Evolutionary conservation across 1,140 invertebrate genomes (phyloP).

Genomic region (Druon quercuslanigerum): DNA sequence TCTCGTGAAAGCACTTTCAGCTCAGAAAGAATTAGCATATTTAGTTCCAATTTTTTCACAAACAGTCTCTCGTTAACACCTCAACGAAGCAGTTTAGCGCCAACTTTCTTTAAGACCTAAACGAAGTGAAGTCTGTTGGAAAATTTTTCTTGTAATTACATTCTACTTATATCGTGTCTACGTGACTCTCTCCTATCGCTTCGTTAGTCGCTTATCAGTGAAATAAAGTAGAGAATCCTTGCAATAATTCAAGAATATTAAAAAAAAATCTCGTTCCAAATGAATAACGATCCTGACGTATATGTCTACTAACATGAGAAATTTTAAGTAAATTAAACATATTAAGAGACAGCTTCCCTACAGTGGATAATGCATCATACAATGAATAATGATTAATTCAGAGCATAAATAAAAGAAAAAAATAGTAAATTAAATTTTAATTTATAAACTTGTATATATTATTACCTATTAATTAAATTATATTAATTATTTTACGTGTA

Average conservation of each 20-base stretch:
- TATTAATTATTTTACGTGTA: too few species aligned
- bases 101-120: constrained; percentile 14
- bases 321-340: constrained; percentile 60
- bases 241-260: neutral
- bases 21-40: neutral
- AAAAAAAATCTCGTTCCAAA: neutral
- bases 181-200: constrained; percentile 12
- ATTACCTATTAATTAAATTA: too few species aligned
- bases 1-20: constrained; percentile 24
- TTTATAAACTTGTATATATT: too few species aligned
- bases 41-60: constrained; percentile 15
- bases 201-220: constrained; percentile 42
- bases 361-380: too few species aligned
- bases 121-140: neutral
- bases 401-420: too few species aligned
- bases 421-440: too few species aligned
- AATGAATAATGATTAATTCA: too few species aligned
- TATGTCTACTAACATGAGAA: constrained; percentile 52
- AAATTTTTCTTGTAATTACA: constrained; percentile 24
- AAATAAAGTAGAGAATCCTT: constrained; percentile 11
- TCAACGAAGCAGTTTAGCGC: constrained; percentile 16
- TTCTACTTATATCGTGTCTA: constrained; percentile 12
- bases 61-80: neutral
- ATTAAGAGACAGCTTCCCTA: neutral
- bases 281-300: constrained; percentile 36